A percentile compares a stretch with the other conserved stretches of the same genome.
phyloP scores from a whole-genome alignment of 2,797 vertebrate genomes.

The Smutsia gigantea region DNA sequence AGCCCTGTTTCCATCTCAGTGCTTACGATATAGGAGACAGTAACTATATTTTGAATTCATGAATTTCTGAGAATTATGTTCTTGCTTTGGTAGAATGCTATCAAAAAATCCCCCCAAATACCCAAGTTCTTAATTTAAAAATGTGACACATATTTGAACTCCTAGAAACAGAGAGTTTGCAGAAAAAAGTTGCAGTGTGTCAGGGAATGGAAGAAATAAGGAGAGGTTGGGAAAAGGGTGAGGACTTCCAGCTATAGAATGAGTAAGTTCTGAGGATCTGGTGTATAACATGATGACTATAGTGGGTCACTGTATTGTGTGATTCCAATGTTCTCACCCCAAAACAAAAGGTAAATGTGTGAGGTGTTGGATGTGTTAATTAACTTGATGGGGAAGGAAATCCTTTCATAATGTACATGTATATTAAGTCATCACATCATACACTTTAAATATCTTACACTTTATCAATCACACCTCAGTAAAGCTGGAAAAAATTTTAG shows the following conservation, averaged over 20 bases:
- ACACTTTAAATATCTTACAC: background rate
- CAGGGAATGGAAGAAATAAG: too few species aligned
- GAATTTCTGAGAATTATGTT: background rate
- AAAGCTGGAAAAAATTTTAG: background rate
- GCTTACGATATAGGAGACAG: background rate
- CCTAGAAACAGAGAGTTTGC: background rate
- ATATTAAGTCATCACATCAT: background rate
- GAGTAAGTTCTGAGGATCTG: background rate
- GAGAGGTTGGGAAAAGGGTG: background rate
- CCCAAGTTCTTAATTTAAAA: background rate
- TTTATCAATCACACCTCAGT: background rate
- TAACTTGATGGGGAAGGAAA: background rate
- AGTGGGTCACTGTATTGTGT: background rate
- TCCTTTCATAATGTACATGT: background rate
- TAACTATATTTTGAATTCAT: background rate
- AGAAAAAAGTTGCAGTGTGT: background rate
- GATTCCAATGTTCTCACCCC: background rate
- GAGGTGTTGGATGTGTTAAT: background rate
- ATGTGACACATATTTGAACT: background rate
- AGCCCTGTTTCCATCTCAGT: background rate
- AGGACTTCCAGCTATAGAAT: background rate
- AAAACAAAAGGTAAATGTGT: background rate
- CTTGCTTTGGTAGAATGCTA: background rate
- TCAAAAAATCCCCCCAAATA: background rate
- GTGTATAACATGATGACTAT: background rate